Conservation (phyloP, 1,140 invertebrate genomes). For the Hormaphis cornu region DNA sequence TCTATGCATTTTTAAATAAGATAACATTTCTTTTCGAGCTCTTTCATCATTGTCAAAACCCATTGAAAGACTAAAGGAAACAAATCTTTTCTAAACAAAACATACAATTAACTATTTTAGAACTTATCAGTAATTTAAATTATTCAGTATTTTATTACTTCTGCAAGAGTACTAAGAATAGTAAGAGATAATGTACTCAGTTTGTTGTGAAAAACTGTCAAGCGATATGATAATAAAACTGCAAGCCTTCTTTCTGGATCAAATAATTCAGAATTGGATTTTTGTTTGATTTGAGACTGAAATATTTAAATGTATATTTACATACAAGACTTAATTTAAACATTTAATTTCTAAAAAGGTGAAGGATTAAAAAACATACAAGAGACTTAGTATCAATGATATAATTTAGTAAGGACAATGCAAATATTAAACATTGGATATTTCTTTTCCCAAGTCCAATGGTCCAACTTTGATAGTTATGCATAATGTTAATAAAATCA, state of each 20-base stretch:
- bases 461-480: constrained; percentile 19
- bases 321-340: background rate
- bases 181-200: constrained; percentile 14
- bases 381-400: background rate
- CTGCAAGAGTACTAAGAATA: constrained; percentile 22
- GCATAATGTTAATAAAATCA: constrained; percentile 20
- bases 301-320: background rate
- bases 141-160: background rate
- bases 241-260: constrained; percentile 22
- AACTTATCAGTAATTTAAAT: background rate
- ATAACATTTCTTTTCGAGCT: constrained; percentile 26
- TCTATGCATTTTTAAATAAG: constrained; percentile 20
- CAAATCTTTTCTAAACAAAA: constrained; percentile 13
- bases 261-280: constrained; percentile 10
- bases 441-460: constrained; percentile 15
- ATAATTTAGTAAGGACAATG: constrained; percentile 21
- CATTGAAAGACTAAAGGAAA: constrained; percentile 26
- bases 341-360: background rate
- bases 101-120: background rate
- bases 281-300: background rate
- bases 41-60: constrained; percentile 22
- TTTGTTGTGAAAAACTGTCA: constrained; percentile 28
- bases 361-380: background rate
- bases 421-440: constrained; percentile 24
- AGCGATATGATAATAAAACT: constrained; percentile 15